Base-by-base conservation (phyloP, 23 tunicate species). In the Aplidium turbinatum region DNA sequence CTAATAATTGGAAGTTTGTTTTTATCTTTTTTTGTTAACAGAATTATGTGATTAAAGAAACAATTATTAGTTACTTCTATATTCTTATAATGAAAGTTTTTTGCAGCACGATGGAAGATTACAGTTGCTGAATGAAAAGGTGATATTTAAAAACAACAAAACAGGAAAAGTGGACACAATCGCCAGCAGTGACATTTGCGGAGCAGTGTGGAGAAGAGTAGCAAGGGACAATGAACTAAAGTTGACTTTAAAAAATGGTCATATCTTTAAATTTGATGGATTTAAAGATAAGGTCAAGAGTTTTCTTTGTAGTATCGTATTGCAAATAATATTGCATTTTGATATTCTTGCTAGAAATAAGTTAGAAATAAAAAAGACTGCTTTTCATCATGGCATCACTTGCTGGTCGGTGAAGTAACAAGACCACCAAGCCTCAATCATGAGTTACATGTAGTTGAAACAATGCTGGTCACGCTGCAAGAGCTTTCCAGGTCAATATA, bases 131-230 rank as follows among this genome's bases (percentile, higher is more conserved):
- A 80, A 47, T 33, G 87, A 87, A 51, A 86, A 82, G 29, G 82
- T 94, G 11, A 81, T 87, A 45, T 94, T 86, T 82, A 94, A 82
- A 65, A 82, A 94, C 55, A 94, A 29, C 64, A 87, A 77, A 48
- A 94, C 94, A 4, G 99, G 99, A 38, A 94, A 87, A 73, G 77
- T 87, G 5, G 94, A 87, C 25, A 75, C 94, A 11, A 68, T 86
- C 1, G 35, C 31, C 35, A 70, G 63, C 22, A 72, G 52, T 35
- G 95, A 87, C 34, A 38, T 94, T 16, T 33, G 28, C 7, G 73
- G 74, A 29, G 82, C 73, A 7, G 55, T 73, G 33, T 94, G 99
- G 99, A 77, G 99, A 27, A 72, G 95, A 58, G 99, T 94, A 4
- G 95, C 99, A 1, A 30, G 85, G 5, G 95, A 88, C 27, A 71